Conservation (phyloP, 37 sponge, comb jelly and placozoan genomes). For the Spongilla lacustris region DNA sequence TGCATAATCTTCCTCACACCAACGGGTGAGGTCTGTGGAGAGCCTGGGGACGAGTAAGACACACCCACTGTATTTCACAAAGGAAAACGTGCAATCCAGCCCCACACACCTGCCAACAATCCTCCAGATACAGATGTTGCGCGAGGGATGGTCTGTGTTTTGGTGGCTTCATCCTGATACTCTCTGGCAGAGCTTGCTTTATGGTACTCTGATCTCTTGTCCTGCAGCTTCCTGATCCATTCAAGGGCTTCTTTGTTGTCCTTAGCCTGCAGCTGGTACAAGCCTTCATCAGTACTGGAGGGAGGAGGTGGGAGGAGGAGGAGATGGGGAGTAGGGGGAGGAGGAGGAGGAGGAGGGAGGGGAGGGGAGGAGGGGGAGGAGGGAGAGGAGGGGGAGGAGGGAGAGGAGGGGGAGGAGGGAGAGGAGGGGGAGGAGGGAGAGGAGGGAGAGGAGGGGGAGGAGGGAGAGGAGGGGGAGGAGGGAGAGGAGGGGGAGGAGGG, state of each 20-base stretch:
- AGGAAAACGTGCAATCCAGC: neutral
- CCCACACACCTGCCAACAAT: neutral
- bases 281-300: constrained; percentile 25
- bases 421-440: neutral
- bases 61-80: neutral
- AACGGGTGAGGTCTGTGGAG: neutral
- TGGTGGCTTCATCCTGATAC: neutral
- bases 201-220: neutral
- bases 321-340: neutral
- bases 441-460: neutral
- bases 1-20: neutral
- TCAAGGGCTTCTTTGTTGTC: constrained; percentile 16
- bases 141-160: neutral
- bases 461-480: neutral
- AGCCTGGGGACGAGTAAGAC: neutral
- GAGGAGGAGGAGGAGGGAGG: neutral
- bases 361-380: neutral
- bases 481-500: neutral
- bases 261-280: constrained; percentile 27
- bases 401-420: neutral
- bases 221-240: constrained; percentile 70
- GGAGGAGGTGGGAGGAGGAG: neutral
- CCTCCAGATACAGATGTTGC: no score
- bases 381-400: neutral
- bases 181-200: neutral